These are phyloP conservation scores for Phylloscopus trochiloides DNA, from an alignment of 2,113 vertebrate genomes.

Conservation along the genomic window DNA sequence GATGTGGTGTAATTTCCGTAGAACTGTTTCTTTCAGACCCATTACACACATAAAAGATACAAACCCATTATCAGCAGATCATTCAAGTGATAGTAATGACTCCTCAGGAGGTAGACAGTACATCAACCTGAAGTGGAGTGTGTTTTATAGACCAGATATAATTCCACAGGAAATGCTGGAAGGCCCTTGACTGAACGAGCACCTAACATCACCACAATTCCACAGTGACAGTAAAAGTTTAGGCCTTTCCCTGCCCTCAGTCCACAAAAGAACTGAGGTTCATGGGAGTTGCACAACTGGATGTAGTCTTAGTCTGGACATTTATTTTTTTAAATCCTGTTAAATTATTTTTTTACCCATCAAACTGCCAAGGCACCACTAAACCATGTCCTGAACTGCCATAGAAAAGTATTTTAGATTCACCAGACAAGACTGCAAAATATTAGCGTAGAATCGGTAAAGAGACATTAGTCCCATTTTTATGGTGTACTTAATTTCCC, in stretches of 20 bases:
- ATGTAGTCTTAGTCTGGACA: background rate
- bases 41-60: slow-evolving; percentile 26
- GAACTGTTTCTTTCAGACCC: slow-evolving; percentile 54
- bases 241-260: background rate
- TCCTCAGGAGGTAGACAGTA: background rate
- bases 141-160: slow-evolving; percentile 10
- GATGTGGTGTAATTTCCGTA: slow-evolving; percentile 20
- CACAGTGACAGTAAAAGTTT: background rate
- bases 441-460: background rate
- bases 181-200: background rate
- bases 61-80: slow-evolving; percentile 43
- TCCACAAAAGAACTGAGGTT: background rate
- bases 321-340: background rate
- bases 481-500: background rate
- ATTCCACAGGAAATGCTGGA: background rate
- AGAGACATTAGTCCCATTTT: background rate
- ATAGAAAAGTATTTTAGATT: background rate
- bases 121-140: background rate
- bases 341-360: background rate
- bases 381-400: background rate
- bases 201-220: background rate
- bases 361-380: background rate
- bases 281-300: background rate
- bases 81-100: slow-evolving; percentile 45
- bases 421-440: background rate